Percentiles rank a stretch among this genome's conserved stretches.
These are phyloP conservation scores for Vanessa atalanta DNA, from an alignment of 1,140 invertebrate species.

Conservation along the genomic window DNA sequence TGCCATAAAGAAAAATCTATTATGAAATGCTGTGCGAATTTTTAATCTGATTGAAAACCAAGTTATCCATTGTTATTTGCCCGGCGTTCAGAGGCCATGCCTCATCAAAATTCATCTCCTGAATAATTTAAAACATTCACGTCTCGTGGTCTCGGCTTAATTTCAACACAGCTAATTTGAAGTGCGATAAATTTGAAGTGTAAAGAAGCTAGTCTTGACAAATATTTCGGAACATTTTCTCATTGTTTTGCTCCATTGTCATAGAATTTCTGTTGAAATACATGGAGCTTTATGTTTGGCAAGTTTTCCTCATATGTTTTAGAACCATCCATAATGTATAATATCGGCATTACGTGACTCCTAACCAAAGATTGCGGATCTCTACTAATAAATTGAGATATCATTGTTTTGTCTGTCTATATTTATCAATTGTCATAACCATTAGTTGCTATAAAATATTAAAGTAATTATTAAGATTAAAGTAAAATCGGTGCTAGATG, in stretches of 20 bases:
- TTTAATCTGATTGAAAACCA: constrained; percentile 12
- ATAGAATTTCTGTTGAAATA: constrained; percentile 6
- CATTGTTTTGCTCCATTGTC: not conserved
- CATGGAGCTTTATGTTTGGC: not conserved
- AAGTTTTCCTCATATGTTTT: no score
- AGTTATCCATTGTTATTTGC: constrained; percentile 20
- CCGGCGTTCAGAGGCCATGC: constrained; percentile 8
- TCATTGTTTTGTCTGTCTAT: no score
- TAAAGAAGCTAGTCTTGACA: constrained; percentile 11
- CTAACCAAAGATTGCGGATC: no score
- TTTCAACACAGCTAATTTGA: constrained; percentile 19
- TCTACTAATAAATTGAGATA: no score
- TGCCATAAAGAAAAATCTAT: constrained; percentile 3
- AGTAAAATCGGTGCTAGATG: no score
- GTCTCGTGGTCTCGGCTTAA: constrained; percentile 13
- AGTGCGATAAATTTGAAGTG: constrained; percentile 18
- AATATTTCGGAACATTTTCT: constrained; percentile 6
- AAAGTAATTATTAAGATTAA: no score
- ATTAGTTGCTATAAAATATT: no score
- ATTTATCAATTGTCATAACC: no score
- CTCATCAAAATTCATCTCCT: constrained; percentile 18
- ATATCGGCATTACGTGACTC: no score
- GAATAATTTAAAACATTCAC: constrained; percentile 21
- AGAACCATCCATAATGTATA: no score
- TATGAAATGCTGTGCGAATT: constrained; percentile 8